phyloP scores from a whole-genome alignment of 1,140 invertebrate genomes.

The Solenopsis fugax region DNA sequence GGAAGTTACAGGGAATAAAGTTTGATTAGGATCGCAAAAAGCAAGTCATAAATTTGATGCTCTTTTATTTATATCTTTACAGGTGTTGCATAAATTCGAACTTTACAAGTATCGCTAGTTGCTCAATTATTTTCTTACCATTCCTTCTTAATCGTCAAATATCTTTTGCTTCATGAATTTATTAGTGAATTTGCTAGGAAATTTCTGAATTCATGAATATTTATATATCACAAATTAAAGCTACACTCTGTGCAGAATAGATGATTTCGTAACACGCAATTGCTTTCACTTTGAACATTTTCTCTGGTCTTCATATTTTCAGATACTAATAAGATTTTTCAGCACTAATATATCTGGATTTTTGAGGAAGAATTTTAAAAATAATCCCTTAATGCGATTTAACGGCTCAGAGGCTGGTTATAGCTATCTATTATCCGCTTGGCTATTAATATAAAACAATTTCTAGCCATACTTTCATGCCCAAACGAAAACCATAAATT shows the following conservation, averaged over 20 bases:
- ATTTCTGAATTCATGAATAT: constrained; percentile 20
- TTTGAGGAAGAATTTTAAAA: neutral
- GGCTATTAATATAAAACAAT: constrained; percentile 60
- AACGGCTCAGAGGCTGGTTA: neutral
- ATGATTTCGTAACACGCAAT: neutral
- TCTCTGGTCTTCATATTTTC: neutral
- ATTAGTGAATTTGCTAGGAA: constrained; percentile 11
- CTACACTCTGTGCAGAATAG: neutral
- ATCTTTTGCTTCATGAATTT: constrained; percentile 21
- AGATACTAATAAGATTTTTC: neutral
- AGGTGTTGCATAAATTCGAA: constrained; percentile 13
- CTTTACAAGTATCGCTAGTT: constrained; percentile 2
- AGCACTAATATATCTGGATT: neutral
- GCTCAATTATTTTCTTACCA: constrained; percentile 17
- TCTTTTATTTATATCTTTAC: constrained; percentile 13
- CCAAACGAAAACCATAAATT: constrained; percentile 56
- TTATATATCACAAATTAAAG: constrained; percentile 8
- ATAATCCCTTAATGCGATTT: neutral
- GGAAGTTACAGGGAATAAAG: constrained; percentile 33
- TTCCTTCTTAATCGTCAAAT: constrained; percentile 15
- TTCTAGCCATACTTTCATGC: constrained; percentile 40
- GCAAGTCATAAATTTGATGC: neutral
- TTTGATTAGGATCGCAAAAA: constrained; percentile 50
- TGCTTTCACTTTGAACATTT: neutral
- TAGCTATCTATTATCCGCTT: constrained; percentile 19